Evolutionary conservation across 2,797 vertebrate species (phyloP).

Genomic region (Oreochromis grahami): DNA sequence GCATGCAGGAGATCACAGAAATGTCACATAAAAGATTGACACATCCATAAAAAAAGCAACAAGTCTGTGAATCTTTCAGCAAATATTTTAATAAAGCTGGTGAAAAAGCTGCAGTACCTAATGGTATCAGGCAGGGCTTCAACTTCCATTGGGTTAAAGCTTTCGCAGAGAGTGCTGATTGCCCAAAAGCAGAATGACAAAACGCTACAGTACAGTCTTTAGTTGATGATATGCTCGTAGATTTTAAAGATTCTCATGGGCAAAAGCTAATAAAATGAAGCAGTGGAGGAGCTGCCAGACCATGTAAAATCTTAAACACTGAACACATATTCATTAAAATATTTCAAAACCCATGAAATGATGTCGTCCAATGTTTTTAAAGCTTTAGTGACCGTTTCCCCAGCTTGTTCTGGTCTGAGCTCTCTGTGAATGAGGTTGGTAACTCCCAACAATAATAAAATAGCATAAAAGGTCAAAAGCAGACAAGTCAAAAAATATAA

Average conservation of each 20-base stretch:
- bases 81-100: background rate
- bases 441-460: background rate
- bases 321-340: background rate
- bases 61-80: background rate
- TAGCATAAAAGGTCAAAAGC: background rate
- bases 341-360: background rate
- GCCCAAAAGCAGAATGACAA: background rate
- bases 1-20: background rate
- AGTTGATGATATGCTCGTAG: background rate
- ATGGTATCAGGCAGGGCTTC: background rate
- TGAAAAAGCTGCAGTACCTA: background rate
- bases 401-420: background rate
- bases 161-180: background rate
- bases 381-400: background rate
- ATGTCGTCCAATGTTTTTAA: background rate
- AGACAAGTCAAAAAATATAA: background rate
- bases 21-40: background rate
- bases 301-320: background rate
- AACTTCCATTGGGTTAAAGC: background rate
- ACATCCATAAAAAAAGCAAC: background rate
- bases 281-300: background rate
- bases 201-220: rapidly evolving
- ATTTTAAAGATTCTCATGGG: background rate
- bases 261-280: rapidly evolving
- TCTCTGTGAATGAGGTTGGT: background rate